Evolutionary conservation across 2,113 vertebrate species (phyloP).

Genomic region (Platanista minor): DNA sequence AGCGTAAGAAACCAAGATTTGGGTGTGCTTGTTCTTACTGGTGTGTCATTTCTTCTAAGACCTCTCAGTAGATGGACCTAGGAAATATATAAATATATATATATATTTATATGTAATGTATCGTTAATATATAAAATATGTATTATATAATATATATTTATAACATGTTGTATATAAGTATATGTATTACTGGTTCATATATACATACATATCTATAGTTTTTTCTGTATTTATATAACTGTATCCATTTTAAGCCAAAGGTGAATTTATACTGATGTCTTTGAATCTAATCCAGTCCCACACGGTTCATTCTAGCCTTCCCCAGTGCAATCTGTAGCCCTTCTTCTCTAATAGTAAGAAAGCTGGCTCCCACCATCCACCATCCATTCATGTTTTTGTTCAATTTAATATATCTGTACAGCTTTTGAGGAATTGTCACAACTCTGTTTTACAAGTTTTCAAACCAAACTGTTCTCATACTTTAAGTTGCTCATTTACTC

Average conservation of each 20-base stretch:
- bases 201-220: background rate
- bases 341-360: background rate
- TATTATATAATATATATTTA: background rate
- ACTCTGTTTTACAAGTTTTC: background rate
- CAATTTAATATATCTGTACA: background rate
- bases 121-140: background rate
- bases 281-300: background rate
- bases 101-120: background rate
- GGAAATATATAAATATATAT: background rate
- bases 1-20: background rate
- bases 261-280: background rate
- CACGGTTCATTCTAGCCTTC: background rate
- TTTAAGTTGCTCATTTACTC: background rate
- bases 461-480: background rate
- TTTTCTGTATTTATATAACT: background rate
- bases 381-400: background rate
- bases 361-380: background rate
- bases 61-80: background rate
- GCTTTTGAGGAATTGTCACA: constrained; percentile 5
- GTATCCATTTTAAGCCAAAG: background rate
- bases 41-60: background rate
- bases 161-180: background rate
- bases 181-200: background rate
- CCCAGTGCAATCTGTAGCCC: background rate
- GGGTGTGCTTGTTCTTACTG: background rate